Evolutionary conservation across 2,113 vertebrate genomes (phyloP), one percentile per base, ranked within the genome.

Genomic region (Mola mola): DNA sequence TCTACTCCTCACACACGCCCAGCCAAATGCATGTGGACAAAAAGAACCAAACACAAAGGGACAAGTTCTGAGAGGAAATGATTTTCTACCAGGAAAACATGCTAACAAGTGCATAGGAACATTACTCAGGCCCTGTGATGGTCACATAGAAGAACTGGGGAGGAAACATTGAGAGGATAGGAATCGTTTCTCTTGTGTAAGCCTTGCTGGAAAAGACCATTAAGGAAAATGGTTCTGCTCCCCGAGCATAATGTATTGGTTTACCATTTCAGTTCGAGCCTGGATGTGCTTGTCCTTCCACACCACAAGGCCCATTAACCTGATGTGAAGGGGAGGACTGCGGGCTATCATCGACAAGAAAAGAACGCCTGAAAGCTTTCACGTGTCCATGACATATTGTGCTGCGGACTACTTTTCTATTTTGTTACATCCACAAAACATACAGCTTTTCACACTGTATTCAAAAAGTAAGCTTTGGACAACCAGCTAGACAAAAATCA

Each of bases 71-170:
- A 55, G 75, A 87, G 85, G 53, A 88, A 85, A 88, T 78, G 49
- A 80, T 73, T 76, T 77, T 88, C 79, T 86, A 87, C 70, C 78
- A 84, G 82, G 81, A 81, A 81, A 86, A 91, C 86, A 87, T 90
- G 89, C 83, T 85, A 86, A 88, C 87, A 92, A 92, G 90, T 92
- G 91, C 92, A 91, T 92, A 92, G 90, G 87, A 91, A 88, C 73
- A 84, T 92, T 83, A 91, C 86, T 90, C 75, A 89, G 86, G 88
- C 87, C 90, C 87, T 87, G 76, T 77, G 78, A 88, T 76, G 83
- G 72, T 84, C 83, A 90, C 78, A 75, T 53, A 84, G 78, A 85
- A 78, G 76, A 86, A 76, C 75, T 72, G 75, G 77, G 79, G 78
- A 81, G 75, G 77, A 88, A 88, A 90, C 74, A 83, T 72, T 74